A percentile compares a stretch with the other conserved stretches of the same genome.
These are phyloP conservation scores for Synanceia verrucosa DNA, from an alignment of 2,797 vertebrate species.

Conservation along the genomic window DNA sequence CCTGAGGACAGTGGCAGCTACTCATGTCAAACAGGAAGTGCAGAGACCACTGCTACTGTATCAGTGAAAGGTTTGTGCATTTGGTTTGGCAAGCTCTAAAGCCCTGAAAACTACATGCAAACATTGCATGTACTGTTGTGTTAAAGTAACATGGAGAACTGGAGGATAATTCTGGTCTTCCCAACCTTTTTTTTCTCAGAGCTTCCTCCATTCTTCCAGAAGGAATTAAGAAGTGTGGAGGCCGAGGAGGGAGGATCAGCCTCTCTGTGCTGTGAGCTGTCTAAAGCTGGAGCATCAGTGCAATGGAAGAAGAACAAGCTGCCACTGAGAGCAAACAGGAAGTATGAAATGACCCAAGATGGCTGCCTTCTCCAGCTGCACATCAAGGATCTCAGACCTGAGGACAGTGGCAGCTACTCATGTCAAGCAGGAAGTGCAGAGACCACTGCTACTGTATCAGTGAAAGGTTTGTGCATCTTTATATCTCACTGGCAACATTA, in stretches of 20 bases:
- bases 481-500: not conserved
- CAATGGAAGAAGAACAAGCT: not conserved
- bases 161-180: not conserved
- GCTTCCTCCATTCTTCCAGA: too few species aligned
- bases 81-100: not conserved
- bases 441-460: not conserved
- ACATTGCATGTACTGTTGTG: not conserved
- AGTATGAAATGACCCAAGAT: not conserved
- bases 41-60: conserved; percentile 60
- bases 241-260: too few species aligned
- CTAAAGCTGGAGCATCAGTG: not conserved
- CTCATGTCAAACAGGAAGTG: conserved; percentile 72
- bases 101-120: not conserved
- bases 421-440: not conserved
- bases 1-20: conserved; percentile 86
- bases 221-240: too few species aligned
- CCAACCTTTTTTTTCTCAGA: not conserved
- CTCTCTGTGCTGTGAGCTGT: too few species aligned
- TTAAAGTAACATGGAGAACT: too few species aligned
- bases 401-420: not conserved
- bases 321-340: not conserved
- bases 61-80: conserved; percentile 55
- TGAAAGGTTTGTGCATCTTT: not conserved
- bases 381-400: not conserved
- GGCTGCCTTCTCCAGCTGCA: not conserved